phyloP scores from a whole-genome alignment of 2,113 vertebrate genomes.

The Corythornis vintsioides region DNA sequence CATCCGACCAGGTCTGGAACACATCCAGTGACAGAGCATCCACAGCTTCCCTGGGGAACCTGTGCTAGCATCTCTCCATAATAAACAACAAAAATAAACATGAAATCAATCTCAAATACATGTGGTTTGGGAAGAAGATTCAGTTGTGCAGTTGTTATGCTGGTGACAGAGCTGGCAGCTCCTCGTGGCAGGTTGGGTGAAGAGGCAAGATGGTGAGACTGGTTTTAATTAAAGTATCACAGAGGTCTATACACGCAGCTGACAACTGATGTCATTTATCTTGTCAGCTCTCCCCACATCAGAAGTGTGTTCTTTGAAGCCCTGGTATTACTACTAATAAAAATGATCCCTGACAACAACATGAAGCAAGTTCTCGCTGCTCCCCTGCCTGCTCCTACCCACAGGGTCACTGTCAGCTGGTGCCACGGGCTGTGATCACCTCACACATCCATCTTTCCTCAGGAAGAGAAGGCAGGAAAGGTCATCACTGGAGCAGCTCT shows the following conservation, averaged over 20 bases:
- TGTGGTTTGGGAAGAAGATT: not conserved
- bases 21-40: too few species aligned
- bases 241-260: not conserved
- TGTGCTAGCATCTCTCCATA: too few species aligned
- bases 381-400: not conserved
- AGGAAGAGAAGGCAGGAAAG: not conserved
- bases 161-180: not conserved
- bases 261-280: constrained; percentile 9
- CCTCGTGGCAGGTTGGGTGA: not conserved
- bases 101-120: not conserved
- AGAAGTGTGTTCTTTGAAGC: not conserved
- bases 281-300: constrained; percentile 25
- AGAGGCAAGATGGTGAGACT: not conserved
- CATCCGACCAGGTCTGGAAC: too few species aligned
- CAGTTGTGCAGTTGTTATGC: accelerated
- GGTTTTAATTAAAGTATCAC: constrained; percentile 46
- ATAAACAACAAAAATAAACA: too few species aligned
- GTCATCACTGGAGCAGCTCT: not conserved
- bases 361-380: not conserved
- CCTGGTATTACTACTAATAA: not conserved
- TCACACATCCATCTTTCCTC: accelerated
- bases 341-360: not conserved
- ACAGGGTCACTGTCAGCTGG: not conserved
- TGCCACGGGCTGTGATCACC: not conserved
- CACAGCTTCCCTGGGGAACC: too few species aligned